Percentiles rank a stretch among this genome's conserved stretches.
These are phyloP conservation scores for Itoplectis maculator DNA, from an alignment of 2,888 invertebrate genomes.

Conservation along the genomic window DNA sequence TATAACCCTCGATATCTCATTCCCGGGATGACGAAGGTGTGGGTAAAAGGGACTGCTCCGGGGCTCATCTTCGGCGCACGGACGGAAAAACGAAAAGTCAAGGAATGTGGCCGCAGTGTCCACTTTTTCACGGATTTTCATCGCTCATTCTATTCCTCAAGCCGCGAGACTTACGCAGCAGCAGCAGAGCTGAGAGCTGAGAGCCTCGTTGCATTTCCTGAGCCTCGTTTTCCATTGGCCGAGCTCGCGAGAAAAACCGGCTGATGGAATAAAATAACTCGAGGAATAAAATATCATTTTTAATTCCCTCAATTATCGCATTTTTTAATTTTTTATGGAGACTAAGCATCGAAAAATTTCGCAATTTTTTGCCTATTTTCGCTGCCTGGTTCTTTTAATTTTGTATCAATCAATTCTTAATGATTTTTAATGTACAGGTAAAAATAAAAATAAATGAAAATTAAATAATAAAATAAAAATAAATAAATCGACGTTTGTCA, in stretches of 20 bases:
- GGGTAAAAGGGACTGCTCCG: slow-evolving; percentile 42
- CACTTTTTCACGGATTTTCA: slow-evolving; percentile 46
- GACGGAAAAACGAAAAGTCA: not conserved
- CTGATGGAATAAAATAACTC: not conserved
- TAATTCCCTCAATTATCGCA: slow-evolving; percentile 1
- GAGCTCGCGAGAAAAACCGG: not conserved
- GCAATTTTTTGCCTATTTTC: too few relatives aligned
- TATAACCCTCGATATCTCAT: slow-evolving; percentile 24
- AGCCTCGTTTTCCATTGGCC: too few relatives aligned
- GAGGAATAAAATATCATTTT: slow-evolving; percentile 22
- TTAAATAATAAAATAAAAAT: not conserved
- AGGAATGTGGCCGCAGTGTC: slow-evolving; percentile 5
- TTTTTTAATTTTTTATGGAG: slow-evolving; percentile 1
- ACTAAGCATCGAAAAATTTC: too few relatives aligned
- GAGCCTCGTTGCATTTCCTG: too few relatives aligned
- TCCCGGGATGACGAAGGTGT: slow-evolving; percentile 16
- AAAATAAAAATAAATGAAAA: too few relatives aligned
- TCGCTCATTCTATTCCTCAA: slow-evolving; percentile 43
- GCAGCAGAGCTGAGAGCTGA: not conserved
- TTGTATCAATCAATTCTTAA: too few relatives aligned
- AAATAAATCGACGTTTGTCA: too few relatives aligned
- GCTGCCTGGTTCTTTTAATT: too few relatives aligned
- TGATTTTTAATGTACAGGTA: too few relatives aligned
- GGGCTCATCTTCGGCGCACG: slow-evolving; percentile 28
- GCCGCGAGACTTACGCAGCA: not conserved